phyloP scores from a whole-genome alignment of 2,888 invertebrate genomes.

The Brenthis hecate region DNA sequence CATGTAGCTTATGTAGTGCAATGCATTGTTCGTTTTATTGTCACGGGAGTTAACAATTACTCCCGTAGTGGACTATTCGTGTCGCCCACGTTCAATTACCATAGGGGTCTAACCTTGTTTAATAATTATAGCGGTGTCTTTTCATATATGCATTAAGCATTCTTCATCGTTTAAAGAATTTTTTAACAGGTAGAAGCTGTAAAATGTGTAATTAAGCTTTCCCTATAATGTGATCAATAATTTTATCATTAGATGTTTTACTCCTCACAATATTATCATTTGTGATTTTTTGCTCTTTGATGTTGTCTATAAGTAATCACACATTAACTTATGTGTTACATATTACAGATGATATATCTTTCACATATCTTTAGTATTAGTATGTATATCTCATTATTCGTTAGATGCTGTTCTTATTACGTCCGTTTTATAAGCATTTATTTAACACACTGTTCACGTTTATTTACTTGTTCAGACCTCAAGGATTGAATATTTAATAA shows the following conservation, averaged over 20 bases:
- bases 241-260: slow-evolving; percentile 5
- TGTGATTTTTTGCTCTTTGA: not conserved
- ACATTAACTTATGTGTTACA: not conserved
- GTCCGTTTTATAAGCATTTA: slow-evolving; percentile 4
- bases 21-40: slow-evolving; percentile 54
- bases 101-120: slow-evolving; percentile 44
- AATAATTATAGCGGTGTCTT: slow-evolving; percentile 34
- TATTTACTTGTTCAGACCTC: slow-evolving; percentile 5
- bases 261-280: not conserved
- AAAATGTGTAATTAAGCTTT: slow-evolving; percentile 11
- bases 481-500: slow-evolving; percentile 7
- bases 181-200: not conserved
- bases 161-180: slow-evolving; percentile 8
- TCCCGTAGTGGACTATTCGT: slow-evolving; percentile 50
- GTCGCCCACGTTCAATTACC: slow-evolving; percentile 60
- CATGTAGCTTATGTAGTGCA: slow-evolving; percentile 47
- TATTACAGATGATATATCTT: not conserved
- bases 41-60: slow-evolving; percentile 58
- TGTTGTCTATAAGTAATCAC: not conserved
- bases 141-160: slow-evolving; percentile 4
- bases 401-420: not conserved
- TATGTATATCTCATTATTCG: not conserved
- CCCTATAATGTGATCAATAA: slow-evolving; percentile 10
- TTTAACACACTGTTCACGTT: slow-evolving; percentile 3
- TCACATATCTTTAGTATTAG: not conserved